Base-by-base conservation (phyloP, 2,113 vertebrate genomes). In the Marmota monax region DNA sequence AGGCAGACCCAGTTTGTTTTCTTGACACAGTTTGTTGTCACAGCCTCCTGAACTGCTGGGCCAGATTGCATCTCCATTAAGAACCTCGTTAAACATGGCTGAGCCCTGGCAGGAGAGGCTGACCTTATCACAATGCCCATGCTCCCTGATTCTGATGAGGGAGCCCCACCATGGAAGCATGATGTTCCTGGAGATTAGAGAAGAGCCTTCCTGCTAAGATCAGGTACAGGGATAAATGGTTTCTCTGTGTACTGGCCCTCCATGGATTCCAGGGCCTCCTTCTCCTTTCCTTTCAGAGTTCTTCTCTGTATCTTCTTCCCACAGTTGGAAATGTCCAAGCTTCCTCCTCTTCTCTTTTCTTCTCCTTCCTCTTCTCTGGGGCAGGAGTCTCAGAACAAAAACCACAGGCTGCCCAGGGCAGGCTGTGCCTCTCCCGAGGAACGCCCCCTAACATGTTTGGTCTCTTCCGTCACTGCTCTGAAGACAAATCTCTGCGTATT, bases 401-500 rank as follows among this genome's bases (percentile, higher is more conserved):
- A 18, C 56, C 82, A 39, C 70, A 80, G 95, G 73, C 93, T 93
- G 84, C 63, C 7, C 56, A 53, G 70, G 84, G 89, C 39, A 73
- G 63, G 45, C 86, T 84, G 65, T 53, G 83, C 34, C 58, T 77
- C 90, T 93, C 88, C 83, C 69, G 73, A 93, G 96, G 69, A 85
- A 29, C 13, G 32, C 67, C 51, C 79, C 29, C 84, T 92, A 96
- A 97, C 7, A 0, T 29, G 82, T 88, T 61, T 89, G 86, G 84
- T 95, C 95, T 95, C 96, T 98, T 86, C 25, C 88, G 1, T 97
- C 94, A 96, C 96, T 97, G 45, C 70, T 95, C 95, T 97, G 97
- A 98, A 98, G 98, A 98, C 92, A 96, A 90, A 93, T 97, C 94
- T 98, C 98, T 98, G 98, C 97, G 94, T 94, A 98, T 96, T 70